phyloP scores from a whole-genome alignment of 35 echinoderm and acorn worm genomes.

The Chiridota heheva region DNA sequence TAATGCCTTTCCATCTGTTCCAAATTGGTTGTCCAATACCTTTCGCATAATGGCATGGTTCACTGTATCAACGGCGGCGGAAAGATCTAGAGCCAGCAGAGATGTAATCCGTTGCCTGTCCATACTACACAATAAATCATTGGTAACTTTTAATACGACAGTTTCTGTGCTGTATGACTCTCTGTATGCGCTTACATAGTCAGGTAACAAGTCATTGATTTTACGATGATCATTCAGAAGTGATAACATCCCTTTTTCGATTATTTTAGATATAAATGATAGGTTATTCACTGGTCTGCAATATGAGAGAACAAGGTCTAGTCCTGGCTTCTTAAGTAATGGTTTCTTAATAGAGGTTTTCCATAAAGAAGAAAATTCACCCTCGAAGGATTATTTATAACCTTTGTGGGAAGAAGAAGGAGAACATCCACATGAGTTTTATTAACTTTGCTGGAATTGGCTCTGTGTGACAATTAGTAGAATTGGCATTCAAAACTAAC shows the following conservation, averaged over 20 bases:
- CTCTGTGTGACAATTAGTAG: too few species aligned
- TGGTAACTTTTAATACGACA: slow-evolving; percentile 16
- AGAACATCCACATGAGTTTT: too few species aligned
- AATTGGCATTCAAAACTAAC: too few species aligned
- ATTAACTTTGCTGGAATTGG: too few species aligned
- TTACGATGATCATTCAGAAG: slow-evolving; percentile 20
- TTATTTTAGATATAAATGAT: slow-evolving; percentile 36
- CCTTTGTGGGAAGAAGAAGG: too few species aligned
- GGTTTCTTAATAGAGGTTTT: not conserved
- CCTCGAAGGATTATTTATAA: too few species aligned
- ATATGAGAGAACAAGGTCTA: not conserved
- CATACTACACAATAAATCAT: slow-evolving; percentile 13
- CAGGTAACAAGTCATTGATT: slow-evolving; percentile 25
- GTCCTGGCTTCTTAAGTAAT: not conserved
- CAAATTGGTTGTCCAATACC: slow-evolving; percentile 6
- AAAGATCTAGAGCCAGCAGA: slow-evolving; percentile 7
- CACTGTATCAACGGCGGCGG: slow-evolving; percentile 21
- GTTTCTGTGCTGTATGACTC: slow-evolving; percentile 15
- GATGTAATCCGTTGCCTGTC: slow-evolving; percentile 24
- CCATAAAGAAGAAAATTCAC: not conserved
- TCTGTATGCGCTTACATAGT: slow-evolving; percentile 26
- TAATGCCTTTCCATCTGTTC: slow-evolving; percentile 7
- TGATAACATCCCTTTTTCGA: slow-evolving; percentile 21
- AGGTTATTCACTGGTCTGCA: slow-evolving; percentile 34
- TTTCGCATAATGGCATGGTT: not conserved